Evolutionary conservation across 2,888 invertebrate species (phyloP).

Genomic region (Cosmorhoe ocellata): DNA sequence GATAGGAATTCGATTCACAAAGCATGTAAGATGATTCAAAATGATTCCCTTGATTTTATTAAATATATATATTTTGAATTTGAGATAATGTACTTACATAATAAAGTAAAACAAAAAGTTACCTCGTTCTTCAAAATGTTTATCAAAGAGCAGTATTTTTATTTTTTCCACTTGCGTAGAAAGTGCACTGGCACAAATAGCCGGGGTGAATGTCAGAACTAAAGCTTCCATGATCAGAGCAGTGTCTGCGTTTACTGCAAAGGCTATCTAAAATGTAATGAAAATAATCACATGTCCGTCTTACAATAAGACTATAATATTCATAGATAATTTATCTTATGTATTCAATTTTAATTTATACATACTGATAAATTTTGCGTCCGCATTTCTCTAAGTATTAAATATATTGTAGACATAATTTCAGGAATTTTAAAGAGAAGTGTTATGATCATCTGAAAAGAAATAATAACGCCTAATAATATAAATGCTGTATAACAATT

Average conservation of each 20-base stretch:
- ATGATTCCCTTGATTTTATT: no score
- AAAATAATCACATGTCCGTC: background rate
- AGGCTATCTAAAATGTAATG: background rate
- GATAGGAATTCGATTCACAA: no score
- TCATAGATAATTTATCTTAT: no score
- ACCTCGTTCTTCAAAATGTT: no score
- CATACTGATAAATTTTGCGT: background rate
- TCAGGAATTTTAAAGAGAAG: constrained; percentile 3
- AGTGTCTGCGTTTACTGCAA: background rate
- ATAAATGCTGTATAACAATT: background rate
- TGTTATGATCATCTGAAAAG: background rate
- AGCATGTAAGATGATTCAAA: no score
- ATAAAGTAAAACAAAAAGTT: no score
- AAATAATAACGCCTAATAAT: background rate
- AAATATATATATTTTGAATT: no score
- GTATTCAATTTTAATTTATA: background rate
- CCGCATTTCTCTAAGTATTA: background rate
- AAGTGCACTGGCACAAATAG: no score
- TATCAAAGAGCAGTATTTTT: no score
- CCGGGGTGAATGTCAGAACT: background rate
- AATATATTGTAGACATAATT: background rate
- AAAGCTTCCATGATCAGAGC: background rate
- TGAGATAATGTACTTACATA: no score
- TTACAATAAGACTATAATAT: no score
- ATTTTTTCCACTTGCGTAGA: no score